phyloP scores from a whole-genome alignment of 2,113 vertebrate genomes.

The Capra hircus region DNA sequence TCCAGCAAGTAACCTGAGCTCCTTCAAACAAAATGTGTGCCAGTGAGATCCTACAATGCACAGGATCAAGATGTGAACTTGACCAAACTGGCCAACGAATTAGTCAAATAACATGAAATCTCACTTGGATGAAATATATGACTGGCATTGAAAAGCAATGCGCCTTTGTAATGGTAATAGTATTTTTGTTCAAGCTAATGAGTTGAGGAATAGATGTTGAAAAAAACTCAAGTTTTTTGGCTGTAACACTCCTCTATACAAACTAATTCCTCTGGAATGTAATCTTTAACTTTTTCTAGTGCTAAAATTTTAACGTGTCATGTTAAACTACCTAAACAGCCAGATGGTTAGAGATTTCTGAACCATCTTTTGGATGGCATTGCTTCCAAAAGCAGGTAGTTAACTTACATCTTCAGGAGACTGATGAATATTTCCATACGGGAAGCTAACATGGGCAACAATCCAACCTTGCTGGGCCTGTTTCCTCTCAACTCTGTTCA shows the following conservation, averaged over 20 bases:
- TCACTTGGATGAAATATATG: not conserved
- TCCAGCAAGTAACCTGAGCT: not conserved
- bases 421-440: not conserved
- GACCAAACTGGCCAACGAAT: not conserved
- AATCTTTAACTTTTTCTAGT: constrained; percentile 1
- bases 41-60: not conserved
- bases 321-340: not conserved
- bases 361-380: not conserved
- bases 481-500: not conserved
- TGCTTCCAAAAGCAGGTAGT: not conserved
- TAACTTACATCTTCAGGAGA: not conserved
- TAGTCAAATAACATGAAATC: not conserved
- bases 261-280: not conserved
- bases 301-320: not conserved
- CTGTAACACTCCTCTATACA: not conserved
- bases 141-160: not conserved
- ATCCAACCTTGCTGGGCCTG: not conserved
- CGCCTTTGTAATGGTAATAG: not conserved
- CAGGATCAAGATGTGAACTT: not conserved
- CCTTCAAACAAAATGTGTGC: not conserved
- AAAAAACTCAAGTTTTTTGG: not conserved
- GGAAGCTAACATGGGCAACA: not conserved
- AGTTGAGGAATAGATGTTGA: not conserved
- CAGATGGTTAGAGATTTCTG: not conserved
- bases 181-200: not conserved